phyloP scores from a whole-genome alignment of 2,888 invertebrate species.

The Drosophila yooni region DNA sequence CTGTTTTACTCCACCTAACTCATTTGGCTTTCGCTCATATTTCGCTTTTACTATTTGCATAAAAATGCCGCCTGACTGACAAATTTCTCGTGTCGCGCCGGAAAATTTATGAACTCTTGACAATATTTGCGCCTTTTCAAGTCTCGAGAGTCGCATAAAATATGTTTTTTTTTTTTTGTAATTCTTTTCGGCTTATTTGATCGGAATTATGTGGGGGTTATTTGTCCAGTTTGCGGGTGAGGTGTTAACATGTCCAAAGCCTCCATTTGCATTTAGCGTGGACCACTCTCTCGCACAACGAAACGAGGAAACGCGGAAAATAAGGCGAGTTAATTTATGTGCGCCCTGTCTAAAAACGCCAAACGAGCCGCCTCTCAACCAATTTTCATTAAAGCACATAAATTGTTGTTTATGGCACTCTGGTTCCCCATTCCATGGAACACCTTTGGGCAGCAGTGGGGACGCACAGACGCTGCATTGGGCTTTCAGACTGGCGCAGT shows the following conservation, averaged over 20 bases:
- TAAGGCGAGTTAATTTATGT: conserved; percentile 70
- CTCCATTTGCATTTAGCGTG: conserved; percentile 54
- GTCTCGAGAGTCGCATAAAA: conserved; percentile 64
- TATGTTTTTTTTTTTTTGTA: conserved; percentile 33
- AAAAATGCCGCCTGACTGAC: conserved; percentile 60
- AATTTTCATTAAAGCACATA: conserved; percentile 76
- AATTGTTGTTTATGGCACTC: conserved; percentile 75
- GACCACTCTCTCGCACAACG: background rate
- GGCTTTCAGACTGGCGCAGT: conserved; percentile 16
- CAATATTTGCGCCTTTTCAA: conserved; percentile 33
- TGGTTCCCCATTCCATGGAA: conserved; percentile 4
- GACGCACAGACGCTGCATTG: conserved; percentile 7
- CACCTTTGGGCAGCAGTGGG: conserved; percentile 26
- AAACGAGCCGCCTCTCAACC: conserved; percentile 66
- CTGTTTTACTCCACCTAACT: conserved; percentile 2
- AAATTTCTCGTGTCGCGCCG: conserved; percentile 54
- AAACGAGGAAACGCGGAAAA: background rate
- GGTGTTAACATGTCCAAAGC: conserved; percentile 65
- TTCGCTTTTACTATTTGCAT: conserved; percentile 60
- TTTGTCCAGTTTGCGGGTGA: conserved; percentile 44
- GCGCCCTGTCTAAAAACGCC: conserved; percentile 58
- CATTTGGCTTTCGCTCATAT: conserved; percentile 53
- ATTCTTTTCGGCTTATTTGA: conserved; percentile 4
- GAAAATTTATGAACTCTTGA: conserved; percentile 61
- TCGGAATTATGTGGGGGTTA: background rate